Evolutionary conservation across 2,888 invertebrate species (phyloP), one percentile per base, ranked within the genome.

Genomic region (Atherix ibis): DNA sequence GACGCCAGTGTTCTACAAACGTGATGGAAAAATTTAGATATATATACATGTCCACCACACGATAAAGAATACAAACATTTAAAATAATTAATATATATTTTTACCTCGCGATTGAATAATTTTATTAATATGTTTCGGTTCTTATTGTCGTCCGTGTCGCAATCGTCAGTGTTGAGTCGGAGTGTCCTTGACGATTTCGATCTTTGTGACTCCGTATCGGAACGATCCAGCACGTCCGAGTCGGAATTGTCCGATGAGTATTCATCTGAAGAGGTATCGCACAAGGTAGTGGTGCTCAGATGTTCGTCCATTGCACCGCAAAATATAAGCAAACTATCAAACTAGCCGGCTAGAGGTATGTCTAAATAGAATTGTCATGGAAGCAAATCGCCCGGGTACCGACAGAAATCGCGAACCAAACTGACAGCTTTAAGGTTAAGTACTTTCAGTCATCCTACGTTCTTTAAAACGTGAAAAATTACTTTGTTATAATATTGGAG

Each of bases 31-130:
- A n/a, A n/a, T n/a, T n/a, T n/a, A n/a, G n/a, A n/a, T n/a, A n/a
- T n/a, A n/a, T n/a, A n/a, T n/a, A n/a, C n/a, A n/a, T n/a, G n/a
- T n/a, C n/a, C n/a, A n/a, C n/a, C n/a, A n/a, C n/a, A n/a, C n/a
- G n/a, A n/a, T n/a, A n/a, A n/a, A n/a, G n/a, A n/a, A n/a, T n/a
- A n/a, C n/a, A n/a, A n/a, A n/a, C n/a, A n/a, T n/a, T n/a, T n/a
- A n/a, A n/a, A n/a, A n/a, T n/a, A n/a, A n/a, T n/a, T n/a, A n/a
- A n/a, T n/a, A n/a, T n/a, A n/a, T n/a, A n/a, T n/a, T n/a, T n/a
- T n/a, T n/a, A n/a, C n/a, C 67, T 73, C 71, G 52, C 73, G 64
- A 51, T 68, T 68, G 48, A 68, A 65, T 49, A 73, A 58, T 59
- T 72, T 73, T 60, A 38, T 29, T 54, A 61, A 38, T 54, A 47